Evolutionary conservation across 2,888 invertebrate species (phyloP).

Genomic region (Plagodis dolabraria): DNA sequence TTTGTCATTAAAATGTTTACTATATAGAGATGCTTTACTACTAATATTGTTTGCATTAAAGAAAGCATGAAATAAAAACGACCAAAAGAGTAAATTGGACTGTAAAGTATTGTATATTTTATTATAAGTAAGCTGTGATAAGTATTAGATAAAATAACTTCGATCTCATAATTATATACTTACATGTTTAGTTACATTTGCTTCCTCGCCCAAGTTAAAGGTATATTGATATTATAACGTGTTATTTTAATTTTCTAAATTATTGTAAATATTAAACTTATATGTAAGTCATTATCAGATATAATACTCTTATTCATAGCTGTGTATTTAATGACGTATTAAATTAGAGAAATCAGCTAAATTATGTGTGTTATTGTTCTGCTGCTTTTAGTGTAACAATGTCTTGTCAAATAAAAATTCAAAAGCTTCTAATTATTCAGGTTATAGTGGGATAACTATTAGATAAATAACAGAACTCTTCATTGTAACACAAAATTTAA

Average conservation of each 20-base stretch:
- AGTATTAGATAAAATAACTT: constrained; percentile 52
- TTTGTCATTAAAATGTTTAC: too few relatives aligned
- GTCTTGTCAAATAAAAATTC: too few relatives aligned
- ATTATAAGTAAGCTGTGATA: constrained; percentile 71
- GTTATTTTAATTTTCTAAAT: constrained; percentile 35
- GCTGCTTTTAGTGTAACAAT: background rate
- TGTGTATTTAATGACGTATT: constrained; percentile 54
- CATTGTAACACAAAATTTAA: too few relatives aligned
- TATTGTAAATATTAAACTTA: constrained; percentile 52
- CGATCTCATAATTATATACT: constrained; percentile 36
- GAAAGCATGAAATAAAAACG: constrained; percentile 45
- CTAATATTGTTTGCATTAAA: too few relatives aligned
- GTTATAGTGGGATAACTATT: too few relatives aligned
- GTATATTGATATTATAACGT: constrained; percentile 26
- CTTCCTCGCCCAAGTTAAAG: constrained; percentile 28
- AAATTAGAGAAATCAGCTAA: constrained; percentile 46
- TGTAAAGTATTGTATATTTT: constrained; percentile 71
- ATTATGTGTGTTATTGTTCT: constrained; percentile 29
- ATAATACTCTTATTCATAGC: constrained; percentile 59
- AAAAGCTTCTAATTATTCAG: too few relatives aligned
- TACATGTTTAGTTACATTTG: constrained; percentile 15
- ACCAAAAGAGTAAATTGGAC: constrained; percentile 62
- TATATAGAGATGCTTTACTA: too few relatives aligned
- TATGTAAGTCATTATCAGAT: constrained; percentile 11
- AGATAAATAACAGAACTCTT: too few relatives aligned